phyloP scores from a whole-genome alignment of 2,888 invertebrate genomes.

The Dioctria rufipes region DNA sequence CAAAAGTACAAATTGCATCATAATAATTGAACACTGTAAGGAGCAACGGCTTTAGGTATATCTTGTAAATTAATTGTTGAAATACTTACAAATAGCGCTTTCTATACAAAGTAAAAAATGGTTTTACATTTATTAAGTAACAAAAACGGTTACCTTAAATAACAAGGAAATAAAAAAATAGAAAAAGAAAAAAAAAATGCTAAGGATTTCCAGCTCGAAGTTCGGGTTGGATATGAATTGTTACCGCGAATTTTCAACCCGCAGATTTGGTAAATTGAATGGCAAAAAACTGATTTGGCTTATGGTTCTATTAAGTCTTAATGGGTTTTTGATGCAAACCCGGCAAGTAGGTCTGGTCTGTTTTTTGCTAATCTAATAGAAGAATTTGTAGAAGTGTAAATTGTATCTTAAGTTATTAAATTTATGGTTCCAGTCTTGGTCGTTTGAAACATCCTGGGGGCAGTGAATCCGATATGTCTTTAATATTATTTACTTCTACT shows the following conservation, averaged over 20 bases:
- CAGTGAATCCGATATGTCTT: constrained; percentile 83
- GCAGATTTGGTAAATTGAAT: constrained; percentile 27
- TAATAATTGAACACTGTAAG: constrained; percentile 38
- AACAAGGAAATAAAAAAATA: constrained; percentile 6
- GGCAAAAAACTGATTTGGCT: constrained; percentile 38
- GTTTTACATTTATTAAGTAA: constrained; percentile 46
- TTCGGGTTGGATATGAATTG: not conserved
- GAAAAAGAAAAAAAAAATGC: constrained; percentile 5
- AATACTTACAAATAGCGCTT: not conserved
- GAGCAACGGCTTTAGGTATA: not conserved
- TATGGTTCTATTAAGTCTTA: constrained; percentile 14
- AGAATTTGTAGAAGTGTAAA: constrained; percentile 20
- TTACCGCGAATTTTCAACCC: constrained; percentile 4
- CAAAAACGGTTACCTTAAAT: constrained; percentile 32
- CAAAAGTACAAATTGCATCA: constrained; percentile 38
- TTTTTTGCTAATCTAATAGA: not conserved
- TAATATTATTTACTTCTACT: constrained; percentile 86
- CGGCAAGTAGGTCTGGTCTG: constrained; percentile 6
- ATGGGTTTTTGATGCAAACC: not conserved
- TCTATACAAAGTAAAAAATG: constrained; percentile 32
- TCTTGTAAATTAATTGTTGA: not conserved
- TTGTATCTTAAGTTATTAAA: constrained; percentile 11
- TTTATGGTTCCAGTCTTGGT: constrained; percentile 78
- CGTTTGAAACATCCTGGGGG: constrained; percentile 86
- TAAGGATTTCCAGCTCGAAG: not conserved